Base-by-base conservation (phyloP, 2,113 vertebrate genomes). In the Heliornis fulica region DNA sequence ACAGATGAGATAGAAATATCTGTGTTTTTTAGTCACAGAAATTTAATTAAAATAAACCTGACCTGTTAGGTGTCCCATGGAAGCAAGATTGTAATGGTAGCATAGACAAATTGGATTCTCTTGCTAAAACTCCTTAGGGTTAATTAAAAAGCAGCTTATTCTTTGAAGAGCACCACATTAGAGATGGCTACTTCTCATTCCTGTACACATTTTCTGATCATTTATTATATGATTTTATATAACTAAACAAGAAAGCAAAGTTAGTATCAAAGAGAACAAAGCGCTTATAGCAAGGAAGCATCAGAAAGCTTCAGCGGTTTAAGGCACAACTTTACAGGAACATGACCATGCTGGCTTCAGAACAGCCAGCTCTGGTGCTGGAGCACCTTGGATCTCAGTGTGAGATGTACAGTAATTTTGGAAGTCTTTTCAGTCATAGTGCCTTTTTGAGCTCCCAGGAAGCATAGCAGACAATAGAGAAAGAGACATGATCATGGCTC, bases 31-130 rank as follows among this genome's bases (percentile, higher is more conserved):
- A 74, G 45, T 38, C 64, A 69, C 38, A 17, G 10, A 38, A 46
- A 96, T 41, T 89, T 97, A 96, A 97, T 97, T 97, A 96, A 96
- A 96, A 91, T 79, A 88, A 90, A 90, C 86, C 36, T 89, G 59
- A 95, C 92, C 94, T 93, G 69, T 68, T 95, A 45, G 83, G 36
- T 80, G 46, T 89, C 84, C 63, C 45, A 11, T 20, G 48, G 76
- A 86, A 97, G 85, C 32, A 43, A 60, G 15, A 80, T 29, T 87
- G 3, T 51, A 65, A 40, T 50, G 15, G 74, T 21, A 83, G 13
- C 14, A 45, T 28, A 81, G 19, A 93, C 19, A 95, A 96, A 94
- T 46, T 63, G 23, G n/a, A 29, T 92, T 75, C 43, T 78, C 91
- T 94, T 69, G 72, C n/a, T 79, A 50, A 92, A 95, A 95, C 31